Percentiles rank a stretch among this genome's conserved stretches.
Conservation (phyloP, 2,888 invertebrate genomes). For the Lutraria lutraria region DNA sequence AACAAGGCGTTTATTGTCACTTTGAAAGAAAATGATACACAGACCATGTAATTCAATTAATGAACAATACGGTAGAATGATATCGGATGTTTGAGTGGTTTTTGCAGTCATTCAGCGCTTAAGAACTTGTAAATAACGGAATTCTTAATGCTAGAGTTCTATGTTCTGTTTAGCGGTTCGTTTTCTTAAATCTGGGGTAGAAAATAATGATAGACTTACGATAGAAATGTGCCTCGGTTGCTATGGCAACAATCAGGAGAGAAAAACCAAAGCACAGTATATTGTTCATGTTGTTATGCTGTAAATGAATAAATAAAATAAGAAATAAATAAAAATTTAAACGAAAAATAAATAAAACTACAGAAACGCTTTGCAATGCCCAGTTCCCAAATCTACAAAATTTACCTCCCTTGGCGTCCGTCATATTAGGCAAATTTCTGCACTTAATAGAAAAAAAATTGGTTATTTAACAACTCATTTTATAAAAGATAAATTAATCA, state of each 20-base stretch:
- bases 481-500: too few relatives aligned
- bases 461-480: too few relatives aligned
- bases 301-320: neutral
- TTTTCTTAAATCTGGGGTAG: neutral
- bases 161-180: neutral
- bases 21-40: neutral
- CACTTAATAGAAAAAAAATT: too few relatives aligned
- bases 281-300: neutral
- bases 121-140: neutral
- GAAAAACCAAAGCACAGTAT: neutral
- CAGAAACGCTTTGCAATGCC: too few relatives aligned
- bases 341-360: too few relatives aligned
- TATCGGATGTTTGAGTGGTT: too few relatives aligned
- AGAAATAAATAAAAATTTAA: too few relatives aligned
- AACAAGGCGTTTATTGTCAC: too few relatives aligned
- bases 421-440: too few relatives aligned
- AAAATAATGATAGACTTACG: neutral
- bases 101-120: neutral
- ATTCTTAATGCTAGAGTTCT: neutral
- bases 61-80: neutral
- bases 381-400: too few relatives aligned
- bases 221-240: conserved; percentile 10
- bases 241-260: neutral
- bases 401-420: too few relatives aligned
- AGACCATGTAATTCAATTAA: neutral